Evolutionary conservation across 2,888 invertebrate species (phyloP), one percentile per base, ranked within the genome.

Genomic region (Amphimallon solstitiale): DNA sequence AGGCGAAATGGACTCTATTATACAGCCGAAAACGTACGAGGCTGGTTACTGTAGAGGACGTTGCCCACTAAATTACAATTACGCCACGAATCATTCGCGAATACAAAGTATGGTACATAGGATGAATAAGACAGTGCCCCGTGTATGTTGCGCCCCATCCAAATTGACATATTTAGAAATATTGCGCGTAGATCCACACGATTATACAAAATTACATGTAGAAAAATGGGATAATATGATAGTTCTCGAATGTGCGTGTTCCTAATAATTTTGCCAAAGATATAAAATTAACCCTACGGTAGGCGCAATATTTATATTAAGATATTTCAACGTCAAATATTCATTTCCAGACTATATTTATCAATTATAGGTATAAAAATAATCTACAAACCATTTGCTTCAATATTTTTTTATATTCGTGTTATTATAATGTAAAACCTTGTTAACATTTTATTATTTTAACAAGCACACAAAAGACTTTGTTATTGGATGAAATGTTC

Each of bases 191-290:
- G 88, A 89, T 76, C 89, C 88, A 72, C 84, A 87, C 68, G 85
- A 89, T 72, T 83, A 84, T 21, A 85, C 84, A 35, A 87, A 87
- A 76, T 80, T 91, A 48, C 87, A 88, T 75, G 86, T 90, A 45
- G 87, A 89, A 59, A 87, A 86, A 62, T 90, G 90, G 90, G 87
- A 87, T 73, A 88, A 91, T 74, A 90, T 90, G 87, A 85, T 86
- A 74, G 90, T 91, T 45, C 79, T 88, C 62, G 90, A 91, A 79
- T 91, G 91, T 79, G 90, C 90, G 66, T 91, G 91, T 80, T 88
- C 89, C 73, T 90, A 85, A 81, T 72, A 62, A 61, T 70, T 67
- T 68, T 72, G 73, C 73, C 70, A 73, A 73, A 72, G 68, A 73
- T 66, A 70, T 37, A 23, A 40, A 40, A 19, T 38, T 56, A 56